Conservation (phyloP, 2,797 vertebrate genomes). For the Heterohyrax brucei region DNA sequence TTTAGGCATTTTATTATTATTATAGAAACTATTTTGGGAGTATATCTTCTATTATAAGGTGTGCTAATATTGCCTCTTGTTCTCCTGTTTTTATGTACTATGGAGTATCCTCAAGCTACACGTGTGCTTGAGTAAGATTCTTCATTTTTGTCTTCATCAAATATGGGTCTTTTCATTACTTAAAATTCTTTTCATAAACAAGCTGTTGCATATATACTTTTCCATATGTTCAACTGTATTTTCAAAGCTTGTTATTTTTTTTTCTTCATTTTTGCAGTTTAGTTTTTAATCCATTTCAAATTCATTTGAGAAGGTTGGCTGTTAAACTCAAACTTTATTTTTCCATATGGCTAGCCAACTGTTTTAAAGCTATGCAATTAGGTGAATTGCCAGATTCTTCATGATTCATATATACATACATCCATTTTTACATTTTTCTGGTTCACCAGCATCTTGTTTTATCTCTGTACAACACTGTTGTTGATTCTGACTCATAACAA, state of each 20-base stretch:
- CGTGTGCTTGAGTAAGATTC: not conserved
- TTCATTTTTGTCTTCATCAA: not conserved
- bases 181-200: not conserved
- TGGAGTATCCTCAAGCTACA: not conserved
- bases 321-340: not conserved
- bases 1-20: not conserved
- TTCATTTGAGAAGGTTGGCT: not conserved
- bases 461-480: not conserved
- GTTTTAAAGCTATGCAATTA: not conserved
- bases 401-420: not conserved
- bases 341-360: not conserved
- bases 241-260: not conserved
- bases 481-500: too few species aligned
- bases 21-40: not conserved
- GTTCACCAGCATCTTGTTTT: not conserved
- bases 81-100: not conserved
- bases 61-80: not conserved
- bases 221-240: not conserved
- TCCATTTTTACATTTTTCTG: not conserved
- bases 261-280: not conserved
- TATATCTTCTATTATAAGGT: not conserved
- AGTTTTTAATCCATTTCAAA: not conserved
- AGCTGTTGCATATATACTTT: not conserved
- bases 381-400: not conserved
- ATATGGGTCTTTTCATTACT: not conserved